Evolutionary conservation across 2,888 invertebrate species (phyloP).

Genomic region (Portevinia maculata): DNA sequence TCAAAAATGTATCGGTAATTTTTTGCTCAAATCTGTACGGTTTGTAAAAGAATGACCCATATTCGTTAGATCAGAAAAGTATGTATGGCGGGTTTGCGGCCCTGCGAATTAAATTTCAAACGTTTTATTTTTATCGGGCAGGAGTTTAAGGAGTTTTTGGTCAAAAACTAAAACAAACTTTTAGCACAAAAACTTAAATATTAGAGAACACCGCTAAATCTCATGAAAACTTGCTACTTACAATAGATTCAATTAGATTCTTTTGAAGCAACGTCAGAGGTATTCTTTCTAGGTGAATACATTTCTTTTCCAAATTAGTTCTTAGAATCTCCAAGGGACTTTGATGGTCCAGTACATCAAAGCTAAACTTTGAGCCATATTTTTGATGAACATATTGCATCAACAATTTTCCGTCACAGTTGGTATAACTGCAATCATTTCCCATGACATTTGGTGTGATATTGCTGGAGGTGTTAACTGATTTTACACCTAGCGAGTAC

Average conservation of each 20-base stretch:
- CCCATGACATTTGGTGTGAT: not conserved
- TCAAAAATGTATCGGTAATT: no score
- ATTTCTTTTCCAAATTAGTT: slow-evolving; percentile 30
- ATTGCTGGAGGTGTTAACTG: slow-evolving; percentile 31
- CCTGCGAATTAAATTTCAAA: no score
- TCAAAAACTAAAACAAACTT: no score
- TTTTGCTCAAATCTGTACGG: no score
- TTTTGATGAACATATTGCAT: not conserved
- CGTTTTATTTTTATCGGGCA: no score
- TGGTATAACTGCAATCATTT: slow-evolving; percentile 8
- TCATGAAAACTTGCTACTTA: slow-evolving; percentile 40
- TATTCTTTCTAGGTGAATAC: slow-evolving; percentile 26
- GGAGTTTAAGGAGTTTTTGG: no score
- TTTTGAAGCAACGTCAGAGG: not conserved
- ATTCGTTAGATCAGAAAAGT: no score
- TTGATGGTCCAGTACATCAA: slow-evolving; percentile 17
- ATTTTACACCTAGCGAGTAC: slow-evolving; percentile 21
- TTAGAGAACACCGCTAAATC: no score
- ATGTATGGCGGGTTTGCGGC: no score
- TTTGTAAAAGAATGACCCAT: no score
- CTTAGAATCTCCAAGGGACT: slow-evolving; percentile 40
- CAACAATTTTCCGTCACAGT: slow-evolving; percentile 4
- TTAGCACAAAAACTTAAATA: no score
- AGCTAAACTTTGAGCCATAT: not conserved
- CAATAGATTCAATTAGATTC: slow-evolving; percentile 19